Conservation (phyloP, 2,888 invertebrate species). For the Perizoma flavofasciatum region DNA sequence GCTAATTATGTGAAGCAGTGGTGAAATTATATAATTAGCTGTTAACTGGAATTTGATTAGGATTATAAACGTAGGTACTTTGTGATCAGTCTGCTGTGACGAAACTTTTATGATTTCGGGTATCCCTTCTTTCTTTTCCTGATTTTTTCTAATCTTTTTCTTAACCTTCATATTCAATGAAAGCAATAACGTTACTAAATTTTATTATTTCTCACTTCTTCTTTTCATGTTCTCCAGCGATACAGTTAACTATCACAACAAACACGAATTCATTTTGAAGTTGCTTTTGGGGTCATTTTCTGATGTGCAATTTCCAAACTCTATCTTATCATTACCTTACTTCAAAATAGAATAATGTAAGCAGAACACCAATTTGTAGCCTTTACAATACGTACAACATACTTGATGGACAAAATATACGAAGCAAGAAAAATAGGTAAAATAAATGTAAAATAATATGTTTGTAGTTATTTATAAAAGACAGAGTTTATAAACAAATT, state of each 20-base stretch:
- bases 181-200: conserved; percentile 17
- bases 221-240: conserved; percentile 27
- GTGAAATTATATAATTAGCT: conserved; percentile 77
- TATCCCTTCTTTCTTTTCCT: conserved; percentile 22
- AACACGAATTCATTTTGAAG: conserved; percentile 66
- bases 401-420: conserved; percentile 36
- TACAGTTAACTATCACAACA: conserved; percentile 63
- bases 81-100: conserved; percentile 59
- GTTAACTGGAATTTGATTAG: conserved; percentile 72
- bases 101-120: conserved; percentile 37
- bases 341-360: conserved; percentile 68
- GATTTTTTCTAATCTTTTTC: neutral
- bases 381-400: conserved; percentile 54
- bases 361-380: conserved; percentile 78
- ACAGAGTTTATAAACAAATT: conserved; percentile 33
- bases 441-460: conserved; percentile 29
- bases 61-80: conserved; percentile 64
- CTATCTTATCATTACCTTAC: conserved; percentile 51
- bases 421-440: conserved; percentile 23
- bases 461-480: conserved; percentile 37
- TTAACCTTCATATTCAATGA: conserved; percentile 12
- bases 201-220: conserved; percentile 6
- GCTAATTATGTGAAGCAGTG: conserved; percentile 70
- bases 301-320: conserved; percentile 51
- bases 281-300: conserved; percentile 70